Evolutionary conservation across 2,113 vertebrate species (phyloP).

Genomic region (Ictalurus furcatus): DNA sequence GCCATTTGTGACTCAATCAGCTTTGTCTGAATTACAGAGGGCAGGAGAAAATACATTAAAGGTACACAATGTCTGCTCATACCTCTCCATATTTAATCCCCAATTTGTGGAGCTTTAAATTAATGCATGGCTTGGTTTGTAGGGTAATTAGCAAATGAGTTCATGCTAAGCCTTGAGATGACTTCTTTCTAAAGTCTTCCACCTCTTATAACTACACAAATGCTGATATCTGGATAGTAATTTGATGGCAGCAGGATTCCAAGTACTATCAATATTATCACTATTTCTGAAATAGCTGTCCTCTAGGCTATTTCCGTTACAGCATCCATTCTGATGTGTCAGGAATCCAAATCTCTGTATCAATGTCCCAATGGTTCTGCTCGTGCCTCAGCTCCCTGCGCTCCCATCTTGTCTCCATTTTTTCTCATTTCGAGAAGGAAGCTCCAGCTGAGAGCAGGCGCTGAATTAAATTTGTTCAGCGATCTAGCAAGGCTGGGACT

Average conservation of each 20-base stretch:
- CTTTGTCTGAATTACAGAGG: conserved; percentile 42
- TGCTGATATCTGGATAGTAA: not conserved
- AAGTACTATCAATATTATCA: not conserved
- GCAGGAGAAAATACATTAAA: conserved; percentile 18
- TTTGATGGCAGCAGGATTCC: not conserved
- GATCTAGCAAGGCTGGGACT: conserved; percentile 45
- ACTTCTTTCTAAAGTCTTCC: not conserved
- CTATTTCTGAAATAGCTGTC: conserved; percentile 2
- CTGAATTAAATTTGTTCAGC: conserved; percentile 50
- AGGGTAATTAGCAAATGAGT: not conserved
- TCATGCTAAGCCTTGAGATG: not conserved
- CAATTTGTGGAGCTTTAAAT: conserved; percentile 8
- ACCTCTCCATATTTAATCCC: conserved; percentile 22
- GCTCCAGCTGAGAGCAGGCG: conserved; percentile 33
- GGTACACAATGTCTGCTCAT: not conserved
- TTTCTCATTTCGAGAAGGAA: conserved; percentile 39
- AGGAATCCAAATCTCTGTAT: conserved; percentile 31
- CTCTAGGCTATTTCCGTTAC: not conserved
- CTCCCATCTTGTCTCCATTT: conserved; percentile 40
- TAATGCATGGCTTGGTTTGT: not conserved
- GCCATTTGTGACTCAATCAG: conserved; percentile 41
- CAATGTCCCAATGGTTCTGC: conserved; percentile 15
- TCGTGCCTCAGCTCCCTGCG: conserved; percentile 4
- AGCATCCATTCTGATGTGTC: not conserved
- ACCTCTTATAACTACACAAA: not conserved